Base-by-base conservation (phyloP, 2,888 invertebrate genomes). In the Oscheius onirici region DNA sequence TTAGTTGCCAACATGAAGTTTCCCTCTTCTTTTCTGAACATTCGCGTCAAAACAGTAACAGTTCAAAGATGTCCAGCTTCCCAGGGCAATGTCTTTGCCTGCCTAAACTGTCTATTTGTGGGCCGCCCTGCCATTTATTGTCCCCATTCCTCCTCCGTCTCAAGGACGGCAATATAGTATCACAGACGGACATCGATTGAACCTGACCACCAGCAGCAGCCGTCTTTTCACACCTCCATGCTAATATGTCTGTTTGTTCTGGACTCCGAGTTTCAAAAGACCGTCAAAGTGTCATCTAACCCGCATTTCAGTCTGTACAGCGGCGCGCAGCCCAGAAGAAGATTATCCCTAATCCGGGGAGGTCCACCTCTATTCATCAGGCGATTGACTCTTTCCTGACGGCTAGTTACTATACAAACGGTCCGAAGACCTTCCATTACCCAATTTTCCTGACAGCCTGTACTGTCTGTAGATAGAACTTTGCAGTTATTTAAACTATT, bases 41-140 rank as follows among this genome's bases (percentile, higher is more conserved):
- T 34, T 34, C 34, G 8, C 3, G 34, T 34, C 34, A 34, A 3
- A 34, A 34, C 34, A 6, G 34, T 34, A 34, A 34, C 34, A 34
- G 8, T 34, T 34, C 34, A 34, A 34, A 34, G 8, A 6, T 3
- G 34, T 34, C 8, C 8, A 6, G 34, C 43, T 20, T 46, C 20
- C 46, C 46, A 46, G 5, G 46, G 3, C 15, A n/a, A 20, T 46
- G 13, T 58, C 58, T 11, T 40, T 10, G 58, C 34, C 34, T 34
- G 34, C 58, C 58, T 58, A 58, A 58, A 58, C 58, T 41, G 58
- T n/a, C 58, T 20, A 41, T 58, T n/a, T 58, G 58, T 58, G 40
- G 34, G 34, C 34, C 34, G 34, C 34, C 34, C 41, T 20, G 40
- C 41, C 20, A 17, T 43, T 40, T 58, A 40, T 58, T 58, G 58